Evolutionary conservation across 2,113 vertebrate genomes (phyloP), one percentile per base, ranked within the genome.

Genomic region (Petroica traversi): DNA sequence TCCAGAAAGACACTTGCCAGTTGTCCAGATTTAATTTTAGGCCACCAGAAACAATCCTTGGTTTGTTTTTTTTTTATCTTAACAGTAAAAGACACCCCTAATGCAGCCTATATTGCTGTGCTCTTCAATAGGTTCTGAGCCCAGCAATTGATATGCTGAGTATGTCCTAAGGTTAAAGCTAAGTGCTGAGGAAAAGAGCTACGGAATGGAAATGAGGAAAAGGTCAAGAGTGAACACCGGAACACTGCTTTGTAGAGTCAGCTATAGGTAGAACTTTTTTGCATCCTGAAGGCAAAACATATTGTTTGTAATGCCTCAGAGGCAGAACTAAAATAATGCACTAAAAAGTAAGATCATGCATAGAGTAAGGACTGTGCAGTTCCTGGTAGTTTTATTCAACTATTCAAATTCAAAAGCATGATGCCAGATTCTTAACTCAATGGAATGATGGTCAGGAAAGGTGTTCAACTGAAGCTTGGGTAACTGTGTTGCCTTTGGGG

Each of bases 101-200:
- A 15, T 28, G 18, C 10, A 5, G 1, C 38, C 40, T 40, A 0
- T 15, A 5, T 17, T n/a, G 25, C 25, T 73, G 7, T 5, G 3
- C 26, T 40, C 1, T 36, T 52, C 66, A n/a, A 1, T 5, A 48
- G 69, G 23, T 41, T 64, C 59, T 66, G 68, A 34, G 29, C 61
- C 23, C 26, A 31, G 49, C 17, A 54, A 15, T 5, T 66, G 12
- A 19, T 57, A 16, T 19, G 14, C 22, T 51, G 22, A 86, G 11
- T 48, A 25, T 45, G 23, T 54, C 36, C 51, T 11, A 26, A 68
- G 29, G 64, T 81, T 68, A 34, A 10, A 91, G 38, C 10, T 36
- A 80, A 45, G 18, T 73, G 17, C 38, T 75, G 33, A 68, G 34
- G 63, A 54, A 58, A 84, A 64, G 26, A 75, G 46, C 28, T 28